phyloP scores from a whole-genome alignment of 1,140 invertebrate species.

The Matsumurasca onukii region DNA sequence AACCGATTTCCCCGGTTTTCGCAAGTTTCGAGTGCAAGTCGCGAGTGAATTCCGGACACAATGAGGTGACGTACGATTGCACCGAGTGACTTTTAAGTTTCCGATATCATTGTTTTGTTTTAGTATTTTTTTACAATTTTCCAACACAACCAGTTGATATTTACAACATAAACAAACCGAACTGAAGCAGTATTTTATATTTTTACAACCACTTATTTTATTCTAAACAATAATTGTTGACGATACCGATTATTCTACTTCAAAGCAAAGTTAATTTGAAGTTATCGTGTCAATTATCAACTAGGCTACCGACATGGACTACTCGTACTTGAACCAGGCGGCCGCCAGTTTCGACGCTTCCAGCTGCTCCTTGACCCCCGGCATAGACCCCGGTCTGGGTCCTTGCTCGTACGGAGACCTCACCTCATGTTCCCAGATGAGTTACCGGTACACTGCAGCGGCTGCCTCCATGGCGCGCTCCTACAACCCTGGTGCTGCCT shows the following conservation, averaged over 20 bases:
- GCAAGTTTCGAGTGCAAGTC: constrained; percentile 7
- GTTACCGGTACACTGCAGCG: constrained; percentile 66
- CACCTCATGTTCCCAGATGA: constrained; percentile 84
- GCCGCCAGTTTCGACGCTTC: constrained; percentile 63
- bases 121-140: not conserved
- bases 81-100: constrained; percentile 7
- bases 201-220: too few relatives aligned
- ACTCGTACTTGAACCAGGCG: constrained; percentile 69
- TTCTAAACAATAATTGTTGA: too few relatives aligned
- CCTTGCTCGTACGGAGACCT: constrained; percentile 81
- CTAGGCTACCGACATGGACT: constrained; percentile 57
- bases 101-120: not conserved
- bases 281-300: too few relatives aligned
- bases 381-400: constrained; percentile 61
- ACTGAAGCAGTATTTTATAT: too few relatives aligned
- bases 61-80: constrained; percentile 4
- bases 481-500: constrained; percentile 51
- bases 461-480: constrained; percentile 53
- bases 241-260: too few relatives aligned
- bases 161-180: too few relatives aligned
- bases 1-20: constrained; percentile 17
- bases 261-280: too few relatives aligned
- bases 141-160: not conserved
- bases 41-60: constrained; percentile 3
- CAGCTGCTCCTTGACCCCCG: constrained; percentile 60